phyloP scores from a whole-genome alignment of 2,888 invertebrate species.

The Dione vanillae region DNA sequence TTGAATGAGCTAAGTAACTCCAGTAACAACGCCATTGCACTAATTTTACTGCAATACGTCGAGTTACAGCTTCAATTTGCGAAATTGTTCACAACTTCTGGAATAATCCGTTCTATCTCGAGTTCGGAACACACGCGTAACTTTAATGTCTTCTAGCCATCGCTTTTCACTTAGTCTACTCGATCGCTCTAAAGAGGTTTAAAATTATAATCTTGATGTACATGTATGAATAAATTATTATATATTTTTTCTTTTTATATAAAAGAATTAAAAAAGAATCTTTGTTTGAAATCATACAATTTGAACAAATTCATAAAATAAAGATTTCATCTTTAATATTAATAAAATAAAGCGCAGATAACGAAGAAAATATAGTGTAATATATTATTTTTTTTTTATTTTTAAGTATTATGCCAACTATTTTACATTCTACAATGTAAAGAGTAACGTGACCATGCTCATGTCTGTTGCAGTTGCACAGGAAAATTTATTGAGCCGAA shows the following conservation, averaged over 20 bases:
- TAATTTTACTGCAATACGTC: slow-evolving; percentile 47
- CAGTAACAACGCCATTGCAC: slow-evolving; percentile 29
- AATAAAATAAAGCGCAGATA: no score
- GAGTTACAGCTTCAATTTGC: slow-evolving; percentile 50
- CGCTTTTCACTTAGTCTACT: slow-evolving; percentile 49
- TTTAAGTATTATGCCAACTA: neutral
- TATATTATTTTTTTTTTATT: no score
- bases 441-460: slow-evolving; percentile 20
- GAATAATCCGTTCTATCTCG: slow-evolving; percentile 47
- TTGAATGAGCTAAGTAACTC: neutral
- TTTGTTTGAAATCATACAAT: no score
- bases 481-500: slow-evolving; percentile 22
- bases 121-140: slow-evolving; percentile 49
- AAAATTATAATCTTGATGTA: slow-evolving; percentile 13
- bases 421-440: slow-evolving; percentile 17
- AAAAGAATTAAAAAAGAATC: no score
- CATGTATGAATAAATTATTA: neutral
- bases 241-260: no score
- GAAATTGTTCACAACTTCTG: slow-evolving; percentile 49
- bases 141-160: slow-evolving; percentile 49
- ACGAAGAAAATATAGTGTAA: no score
- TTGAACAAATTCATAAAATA: no score
- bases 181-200: slow-evolving; percentile 28
- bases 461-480: slow-evolving; percentile 21
- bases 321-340: no score